Conservation (phyloP, 2,797 vertebrate species). For the Lagodon rhomboides region DNA sequence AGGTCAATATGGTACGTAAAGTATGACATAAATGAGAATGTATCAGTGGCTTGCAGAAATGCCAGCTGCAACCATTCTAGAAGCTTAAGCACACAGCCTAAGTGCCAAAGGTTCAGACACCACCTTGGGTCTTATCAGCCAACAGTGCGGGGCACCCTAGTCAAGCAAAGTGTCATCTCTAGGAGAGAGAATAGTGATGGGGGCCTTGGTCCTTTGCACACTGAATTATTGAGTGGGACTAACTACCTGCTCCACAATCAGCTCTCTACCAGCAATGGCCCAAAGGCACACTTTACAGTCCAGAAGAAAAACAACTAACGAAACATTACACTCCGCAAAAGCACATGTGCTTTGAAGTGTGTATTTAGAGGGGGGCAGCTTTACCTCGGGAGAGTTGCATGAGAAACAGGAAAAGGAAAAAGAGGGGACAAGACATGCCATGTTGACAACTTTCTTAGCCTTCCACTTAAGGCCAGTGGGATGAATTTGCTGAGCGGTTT, state of each 20-base stretch:
- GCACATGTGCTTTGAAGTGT: constrained; percentile 67
- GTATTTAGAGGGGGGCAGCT: constrained; percentile 20
- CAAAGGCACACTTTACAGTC: constrained; percentile 45
- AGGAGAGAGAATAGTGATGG: constrained; percentile 4
- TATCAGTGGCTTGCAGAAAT: no score
- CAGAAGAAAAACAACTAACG: background rate
- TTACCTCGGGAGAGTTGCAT: constrained; percentile 51
- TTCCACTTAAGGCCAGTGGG: constrained; percentile 41
- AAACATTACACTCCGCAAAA: constrained; percentile 62
- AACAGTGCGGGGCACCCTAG: constrained; percentile 25
- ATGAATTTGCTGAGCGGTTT: constrained; percentile 57
- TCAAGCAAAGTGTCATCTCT: constrained; percentile 59
- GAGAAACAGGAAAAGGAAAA: constrained; percentile 18
- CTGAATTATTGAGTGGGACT: constrained; percentile 67
- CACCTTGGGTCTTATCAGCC: constrained; percentile 55
- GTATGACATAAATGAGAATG: no score
- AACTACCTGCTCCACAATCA: constrained; percentile 54
- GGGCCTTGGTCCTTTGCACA: constrained; percentile 30
- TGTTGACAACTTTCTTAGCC: constrained; percentile 66
- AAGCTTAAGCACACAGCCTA: constrained; percentile 50
- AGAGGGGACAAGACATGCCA: constrained; percentile 37
- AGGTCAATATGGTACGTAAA: no score
- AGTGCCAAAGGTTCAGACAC: constrained; percentile 48
- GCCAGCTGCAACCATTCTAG: no score
- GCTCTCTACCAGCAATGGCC: constrained; percentile 48